Evolutionary conservation across 37 sponge, comb jelly and placozoan species (phyloP), one percentile per base, ranked within the genome.

Genomic region (Theonella swinhoei): DNA sequence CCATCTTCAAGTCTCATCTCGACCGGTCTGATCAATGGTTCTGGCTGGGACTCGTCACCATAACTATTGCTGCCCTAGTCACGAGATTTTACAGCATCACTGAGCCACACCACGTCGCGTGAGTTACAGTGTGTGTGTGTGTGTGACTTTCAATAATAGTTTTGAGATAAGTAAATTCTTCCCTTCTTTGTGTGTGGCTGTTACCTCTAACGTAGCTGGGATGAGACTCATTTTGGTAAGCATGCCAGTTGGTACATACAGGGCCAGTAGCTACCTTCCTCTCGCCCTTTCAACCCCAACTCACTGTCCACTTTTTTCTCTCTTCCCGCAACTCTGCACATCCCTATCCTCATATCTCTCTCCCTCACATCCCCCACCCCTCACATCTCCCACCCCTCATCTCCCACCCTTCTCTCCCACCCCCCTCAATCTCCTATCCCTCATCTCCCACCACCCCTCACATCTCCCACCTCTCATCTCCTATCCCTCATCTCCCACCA

Each of bases 181-280:
- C n/a, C n/a, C n/a, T n/a, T n/a, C n/a, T n/a, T n/a, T n/a, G n/a
- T n/a, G n/a, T n/a, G n/a, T n/a, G n/a, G n/a, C n/a, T n/a, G n/a
- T n/a, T n/a, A n/a, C n/a, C n/a, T n/a, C n/a, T n/a, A n/a, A n/a
- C n/a, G n/a, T 43, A 92, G 96, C 7, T 98, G 99, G 99, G 99
- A 98, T 85, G 99, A 98, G 78, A 96, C 99, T 0, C 99, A 98
- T 75, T 98, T 98, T 83, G 99, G 99, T 1, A 98, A 98, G 75
- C 95, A 94, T 89, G 99, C 96, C 32, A 98, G 94, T 68, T 94
- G 86, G 87, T 98, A 98, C 79, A 88, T 98, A 9, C 93, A 96
- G 30, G 91, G 97, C 1, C 87, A 76, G 28, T 96, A 93, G 96
- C 25, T 97, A 98, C 75, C 99, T 97, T 62, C 99, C 99, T 37